phyloP scores from a whole-genome alignment of 2,888 invertebrate species.

The Spisula subtruncata region DNA sequence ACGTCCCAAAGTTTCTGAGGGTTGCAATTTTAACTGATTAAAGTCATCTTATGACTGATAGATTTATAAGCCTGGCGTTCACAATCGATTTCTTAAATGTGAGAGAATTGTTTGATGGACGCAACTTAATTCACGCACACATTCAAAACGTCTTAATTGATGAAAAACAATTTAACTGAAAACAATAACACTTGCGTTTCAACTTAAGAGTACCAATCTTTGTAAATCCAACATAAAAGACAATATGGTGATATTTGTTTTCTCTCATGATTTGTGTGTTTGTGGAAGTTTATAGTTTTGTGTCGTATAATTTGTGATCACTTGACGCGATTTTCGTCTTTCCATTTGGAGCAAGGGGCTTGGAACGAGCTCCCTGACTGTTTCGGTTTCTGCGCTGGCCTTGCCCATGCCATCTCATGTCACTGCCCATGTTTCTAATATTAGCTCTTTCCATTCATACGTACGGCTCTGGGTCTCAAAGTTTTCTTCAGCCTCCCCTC shows the following conservation, averaged over 20 bases:
- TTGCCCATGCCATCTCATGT: too few relatives aligned
- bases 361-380: too few relatives aligned
- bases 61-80: conserved; percentile 51
- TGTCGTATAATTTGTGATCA: background rate
- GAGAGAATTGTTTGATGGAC: conserved; percentile 39
- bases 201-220: background rate
- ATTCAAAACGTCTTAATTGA: conserved; percentile 45
- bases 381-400: too few relatives aligned
- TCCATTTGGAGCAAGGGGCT: too few relatives aligned
- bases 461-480: too few relatives aligned
- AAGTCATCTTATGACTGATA: conserved; percentile 48
- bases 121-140: conserved; percentile 31
- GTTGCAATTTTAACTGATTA: conserved; percentile 51
- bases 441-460: too few relatives aligned
- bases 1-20: conserved; percentile 34
- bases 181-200: conserved; percentile 3
- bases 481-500: too few relatives aligned
- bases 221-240: conserved; percentile 23
- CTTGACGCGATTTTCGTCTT: too few relatives aligned
- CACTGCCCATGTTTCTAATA: too few relatives aligned
- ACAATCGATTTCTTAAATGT: conserved; percentile 47
- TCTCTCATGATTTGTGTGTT: background rate
- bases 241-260: conserved; percentile 13
- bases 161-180: conserved; percentile 27
- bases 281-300: background rate